Evolutionary conservation across 2,888 invertebrate species (phyloP).

Genomic region (Allophyes oxyacanthae): DNA sequence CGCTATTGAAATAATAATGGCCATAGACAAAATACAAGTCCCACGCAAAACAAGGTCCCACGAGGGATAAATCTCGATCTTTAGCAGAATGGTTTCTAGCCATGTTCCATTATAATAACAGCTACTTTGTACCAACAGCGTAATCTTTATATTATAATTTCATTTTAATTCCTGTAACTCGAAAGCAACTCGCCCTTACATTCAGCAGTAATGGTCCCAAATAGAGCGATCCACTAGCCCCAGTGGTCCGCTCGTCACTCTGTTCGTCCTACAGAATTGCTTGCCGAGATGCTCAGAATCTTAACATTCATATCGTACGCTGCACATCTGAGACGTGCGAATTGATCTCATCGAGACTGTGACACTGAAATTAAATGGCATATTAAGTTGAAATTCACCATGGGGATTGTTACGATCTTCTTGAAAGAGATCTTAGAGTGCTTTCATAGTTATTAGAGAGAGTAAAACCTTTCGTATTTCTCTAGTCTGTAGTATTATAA

Average conservation of each 20-base stretch:
- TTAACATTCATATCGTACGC: conserved; percentile 24
- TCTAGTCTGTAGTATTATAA: too few species aligned
- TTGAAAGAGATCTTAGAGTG: too few species aligned
- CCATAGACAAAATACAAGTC: too few species aligned
- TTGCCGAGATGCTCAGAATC: conserved; percentile 21
- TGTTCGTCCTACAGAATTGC: conserved; percentile 13
- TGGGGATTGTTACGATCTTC: background rate
- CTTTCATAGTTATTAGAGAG: too few species aligned
- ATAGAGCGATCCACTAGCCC: conserved; percentile 7
- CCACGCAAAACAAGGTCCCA: too few species aligned
- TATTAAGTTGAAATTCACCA: background rate
- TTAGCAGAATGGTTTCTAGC: too few species aligned
- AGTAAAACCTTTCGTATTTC: too few species aligned
- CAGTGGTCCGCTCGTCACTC: conserved; percentile 5
- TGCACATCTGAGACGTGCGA: conserved; percentile 20
- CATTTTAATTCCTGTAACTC: background rate
- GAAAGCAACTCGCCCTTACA: conserved; percentile 5
- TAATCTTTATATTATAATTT: too few species aligned
- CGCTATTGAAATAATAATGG: too few species aligned
- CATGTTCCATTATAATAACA: too few species aligned
- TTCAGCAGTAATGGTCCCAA: conserved; percentile 11
- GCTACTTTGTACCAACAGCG: too few species aligned
- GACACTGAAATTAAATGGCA: conserved; percentile 3
- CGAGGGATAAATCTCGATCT: too few species aligned
- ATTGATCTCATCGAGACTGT: conserved; percentile 1